Evolutionary conservation across 1,140 invertebrate species (phyloP), one percentile per base, ranked within the genome.

Genomic region (Heliconius hewitsoni): DNA sequence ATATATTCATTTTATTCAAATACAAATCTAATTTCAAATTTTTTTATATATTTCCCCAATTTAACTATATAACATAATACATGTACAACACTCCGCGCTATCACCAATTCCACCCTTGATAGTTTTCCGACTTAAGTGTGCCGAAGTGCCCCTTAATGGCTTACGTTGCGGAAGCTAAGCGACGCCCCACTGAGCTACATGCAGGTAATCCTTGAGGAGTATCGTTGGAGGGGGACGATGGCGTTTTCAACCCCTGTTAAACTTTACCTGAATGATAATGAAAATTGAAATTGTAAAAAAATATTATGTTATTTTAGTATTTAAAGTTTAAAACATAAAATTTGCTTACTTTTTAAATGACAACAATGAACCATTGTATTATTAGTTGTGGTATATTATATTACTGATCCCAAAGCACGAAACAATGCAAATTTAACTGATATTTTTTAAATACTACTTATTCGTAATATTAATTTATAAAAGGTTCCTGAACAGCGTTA

Each of bases 141-240:
- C 70, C 73, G 73, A 75, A 81, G 80, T 78, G 34, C 80, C 57
- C 80, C 76, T 74, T 78, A 77, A 81, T 81, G 76, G 76, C 75
- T 74, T 71, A 66, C 74, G 74, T 78, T 77, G 73, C 80, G 76
- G 76, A 81, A 75, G 80, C 73, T 77, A 74, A 78, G 55, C 77
- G 71, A 50, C 80, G 76, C 80, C 80, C 73, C 80, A 78, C 80
- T 81, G 76, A 81, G 76, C 80, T 74, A 77, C 79, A 81, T 81
- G 70, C 75, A 81, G 76, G 79, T 81, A 77, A 76, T 76, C 73
- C 70, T 74, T 76, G 50, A 79, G 75, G 60, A 66, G 73, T 77
- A 72, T 77, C 76, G 19, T 46, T 77, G 60, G 72, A 71, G 76
- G 60, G 76, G 76, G 30, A 77, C 70, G 66, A 34, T 70, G 30